A percentile compares a stretch with the other conserved stretches of the same genome.
Evolutionary conservation across 2,113 vertebrate genomes (phyloP).

Genomic region (Rutilus rutilus): DNA sequence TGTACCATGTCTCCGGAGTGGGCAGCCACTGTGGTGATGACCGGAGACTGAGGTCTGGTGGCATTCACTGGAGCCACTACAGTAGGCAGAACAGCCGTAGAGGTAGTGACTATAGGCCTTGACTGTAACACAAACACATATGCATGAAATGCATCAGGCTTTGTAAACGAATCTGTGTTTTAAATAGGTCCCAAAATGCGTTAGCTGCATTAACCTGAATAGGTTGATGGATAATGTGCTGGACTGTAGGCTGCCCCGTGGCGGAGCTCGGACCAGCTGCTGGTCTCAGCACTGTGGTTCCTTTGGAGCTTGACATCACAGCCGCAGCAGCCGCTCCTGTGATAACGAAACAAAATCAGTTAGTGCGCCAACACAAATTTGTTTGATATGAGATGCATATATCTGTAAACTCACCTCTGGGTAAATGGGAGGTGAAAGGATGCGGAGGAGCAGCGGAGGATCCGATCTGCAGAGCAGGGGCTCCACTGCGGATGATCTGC

Average conservation of each 20-base stretch:
- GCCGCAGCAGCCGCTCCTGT: constrained; percentile 94
- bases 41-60: constrained; percentile 92
- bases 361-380: neutral
- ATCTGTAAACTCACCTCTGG: constrained; percentile 81
- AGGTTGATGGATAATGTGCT: constrained; percentile 95
- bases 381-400: neutral
- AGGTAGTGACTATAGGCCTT: constrained; percentile 89
- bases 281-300: constrained; percentile 90
- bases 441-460: constrained; percentile 75
- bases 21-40: constrained; percentile 88
- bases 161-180: neutral
- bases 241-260: constrained; percentile 87
- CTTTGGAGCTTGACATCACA: constrained; percentile 96
- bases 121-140: constrained; percentile 76
- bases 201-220: constrained; percentile 81
- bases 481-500: constrained; percentile 91
- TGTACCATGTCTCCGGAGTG: constrained; percentile 89
- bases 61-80: constrained; percentile 92
- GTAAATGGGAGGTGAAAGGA: constrained; percentile 87
- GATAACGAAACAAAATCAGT: neutral
- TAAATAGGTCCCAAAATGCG: neutral
- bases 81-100: constrained; percentile 89
- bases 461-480: constrained; percentile 89
- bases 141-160: neutral
- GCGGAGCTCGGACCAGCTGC: constrained; percentile 84